phyloP scores from a whole-genome alignment of 2,113 vertebrate species.

The Cisticola juncidis region DNA sequence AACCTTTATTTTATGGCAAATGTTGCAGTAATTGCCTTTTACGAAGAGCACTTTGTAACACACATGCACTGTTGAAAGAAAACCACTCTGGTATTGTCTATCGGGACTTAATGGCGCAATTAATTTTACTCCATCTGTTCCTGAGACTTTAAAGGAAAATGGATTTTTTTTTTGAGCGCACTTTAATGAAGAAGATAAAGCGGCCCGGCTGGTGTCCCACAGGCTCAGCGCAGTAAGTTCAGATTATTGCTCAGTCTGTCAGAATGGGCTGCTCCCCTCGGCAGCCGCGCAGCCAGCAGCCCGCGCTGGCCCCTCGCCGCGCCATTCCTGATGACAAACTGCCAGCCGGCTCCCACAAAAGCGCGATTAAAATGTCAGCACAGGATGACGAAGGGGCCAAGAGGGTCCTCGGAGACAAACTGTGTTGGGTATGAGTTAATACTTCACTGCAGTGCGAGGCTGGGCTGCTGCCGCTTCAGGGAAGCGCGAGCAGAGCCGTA shows the following conservation, averaged over 20 bases:
- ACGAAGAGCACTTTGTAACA: constrained; percentile 90
- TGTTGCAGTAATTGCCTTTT: constrained; percentile 93
- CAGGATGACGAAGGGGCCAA: constrained; percentile 85
- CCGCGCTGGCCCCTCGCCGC: constrained; percentile 84
- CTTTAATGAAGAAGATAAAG: constrained; percentile 99
- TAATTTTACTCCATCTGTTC: constrained; percentile 98
- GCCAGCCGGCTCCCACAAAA: constrained; percentile 85
- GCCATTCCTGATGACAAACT: constrained; percentile 88
- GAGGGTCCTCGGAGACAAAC: constrained; percentile 83
- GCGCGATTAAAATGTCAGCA: constrained; percentile 87
- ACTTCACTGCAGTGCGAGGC: constrained; percentile 78
- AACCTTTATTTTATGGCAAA: constrained; percentile 94
- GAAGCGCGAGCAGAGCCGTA: constrained; percentile 1
- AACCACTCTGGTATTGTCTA: constrained; percentile 92
- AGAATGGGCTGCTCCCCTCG: constrained; percentile 84
- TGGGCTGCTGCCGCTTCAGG: constrained; percentile 56
- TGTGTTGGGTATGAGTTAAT: constrained; percentile 85
- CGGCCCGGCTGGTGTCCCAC: constrained; percentile 86
- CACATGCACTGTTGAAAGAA: constrained; percentile 90
- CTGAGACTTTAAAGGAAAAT: constrained; percentile 97
- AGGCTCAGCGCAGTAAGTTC: constrained; percentile 87
- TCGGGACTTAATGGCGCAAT: constrained; percentile 95
- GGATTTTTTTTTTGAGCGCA: constrained; percentile 88
- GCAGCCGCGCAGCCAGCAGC: constrained; percentile 77
- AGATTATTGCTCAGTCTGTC: constrained; percentile 89